Base-by-base conservation (phyloP, 1,140 invertebrate species). In the Cherax destructor region DNA sequence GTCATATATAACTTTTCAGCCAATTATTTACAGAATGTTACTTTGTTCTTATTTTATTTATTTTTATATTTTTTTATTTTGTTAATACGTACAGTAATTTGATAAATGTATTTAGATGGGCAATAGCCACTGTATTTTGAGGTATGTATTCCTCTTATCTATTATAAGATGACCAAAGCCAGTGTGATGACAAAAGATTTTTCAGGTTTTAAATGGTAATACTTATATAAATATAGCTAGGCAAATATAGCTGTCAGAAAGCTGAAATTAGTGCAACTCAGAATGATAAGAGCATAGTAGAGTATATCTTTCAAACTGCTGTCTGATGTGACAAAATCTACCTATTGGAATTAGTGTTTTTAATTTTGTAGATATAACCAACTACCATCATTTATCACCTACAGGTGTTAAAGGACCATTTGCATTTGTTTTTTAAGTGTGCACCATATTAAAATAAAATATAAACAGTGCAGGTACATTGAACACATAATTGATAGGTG, bases 91-190 rank as follows among this genome's bases (percentile, higher is more conserved):
- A 41, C 30, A 74, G 30, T 74, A 10, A 74, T 74, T 74, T 74
- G 9, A 74, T 74, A 30, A 76, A 89, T 76, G 78, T 81, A 72
- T 76, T 69, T 83, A 76, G 79, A 76, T 16, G 50, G 86, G 80
- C 80, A 61, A 47, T 81, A 81, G 79, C 72, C 80, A 56, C 61
- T 83, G 61, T 50, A 69, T 83, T 89, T 76, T 89, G 30, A 49
- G 79, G 69, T 24, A 81, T 83, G 69, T 24, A 81, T 89, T 81
- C 69, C 61, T 52, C 78, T 77, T 89, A 83, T 47, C 47, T 76
- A 50, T 76, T 83, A 50, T 87, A 69, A 89, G 79, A 83, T 61
- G 61, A 88, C 87, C 87, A 89, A 89, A 89, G 87, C 87, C 83
- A 89, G 47, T 89, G 78, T 83, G 41, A 89, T 65, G 65, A 72